phyloP scores from a whole-genome alignment of 2,888 invertebrate genomes.

The Mesopsocus fuscifrons region DNA sequence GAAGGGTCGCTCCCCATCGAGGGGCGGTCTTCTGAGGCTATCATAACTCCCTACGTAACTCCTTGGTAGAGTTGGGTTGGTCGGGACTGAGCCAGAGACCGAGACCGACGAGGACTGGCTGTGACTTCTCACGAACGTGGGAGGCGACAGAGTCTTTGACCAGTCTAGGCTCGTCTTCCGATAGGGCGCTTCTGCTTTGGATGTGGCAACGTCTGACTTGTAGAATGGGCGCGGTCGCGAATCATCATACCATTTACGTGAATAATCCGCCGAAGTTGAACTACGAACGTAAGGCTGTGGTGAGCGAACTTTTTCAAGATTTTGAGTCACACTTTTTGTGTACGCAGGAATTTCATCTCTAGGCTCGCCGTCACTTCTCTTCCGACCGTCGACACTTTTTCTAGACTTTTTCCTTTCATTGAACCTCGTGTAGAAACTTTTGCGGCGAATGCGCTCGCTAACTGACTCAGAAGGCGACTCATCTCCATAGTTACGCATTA shows the following conservation, averaged over 20 bases:
- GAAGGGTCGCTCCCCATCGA: constrained; percentile 1
- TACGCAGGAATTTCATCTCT: background rate
- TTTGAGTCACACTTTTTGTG: background rate
- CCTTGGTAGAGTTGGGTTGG: background rate
- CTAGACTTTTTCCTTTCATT: constrained; percentile 1
- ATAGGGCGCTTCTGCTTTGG: background rate
- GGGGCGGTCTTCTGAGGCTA: background rate
- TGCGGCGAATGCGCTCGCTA: constrained; percentile 67
- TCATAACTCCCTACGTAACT: constrained; percentile 6
- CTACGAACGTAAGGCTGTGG: constrained; percentile 1
- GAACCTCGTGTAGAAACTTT: constrained; percentile 49
- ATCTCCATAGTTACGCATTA: constrained; percentile 17
- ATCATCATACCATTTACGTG: background rate
- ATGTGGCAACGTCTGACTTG: background rate
- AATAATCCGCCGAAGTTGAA: constrained; percentile 2
- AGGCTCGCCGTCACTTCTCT: background rate
- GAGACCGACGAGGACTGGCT: constrained; percentile 3
- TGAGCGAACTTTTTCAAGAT: background rate
- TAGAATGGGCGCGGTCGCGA: constrained; percentile 4
- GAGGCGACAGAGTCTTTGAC: background rate
- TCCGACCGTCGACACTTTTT: constrained; percentile 4
- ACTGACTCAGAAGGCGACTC: constrained; percentile 40
- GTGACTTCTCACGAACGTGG: background rate
- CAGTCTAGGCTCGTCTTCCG: constrained; percentile 3
- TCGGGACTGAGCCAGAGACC: background rate